Base-by-base conservation (phyloP, 2,797 vertebrate species). In the Ptychadena robeensis region DNA sequence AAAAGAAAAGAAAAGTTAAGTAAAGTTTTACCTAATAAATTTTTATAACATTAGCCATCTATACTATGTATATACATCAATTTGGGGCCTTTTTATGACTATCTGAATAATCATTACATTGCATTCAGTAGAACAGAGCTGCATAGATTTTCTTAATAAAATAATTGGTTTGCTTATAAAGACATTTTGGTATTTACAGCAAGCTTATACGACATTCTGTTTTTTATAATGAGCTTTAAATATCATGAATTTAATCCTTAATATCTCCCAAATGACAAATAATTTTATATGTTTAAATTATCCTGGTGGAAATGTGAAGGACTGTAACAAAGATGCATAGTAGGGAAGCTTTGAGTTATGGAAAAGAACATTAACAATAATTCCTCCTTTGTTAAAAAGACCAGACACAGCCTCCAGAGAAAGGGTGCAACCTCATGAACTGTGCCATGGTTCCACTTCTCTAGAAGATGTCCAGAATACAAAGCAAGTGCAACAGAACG, bases 391-490 rank as follows among this genome's bases (percentile, higher is more conserved):
- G 68, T 71, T 82, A 77, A 57, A 77, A 32, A 71, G 57, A 77
- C 57, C 81, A 82, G 81, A 77, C 37, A 22, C 30, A 7, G 67
- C 77, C 81, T 77, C 81, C 25, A 27, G 81, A 71, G 81, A 65
- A 77, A 69, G 81, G 81, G 81, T 76, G 81, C 65, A 70, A 82
- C 81, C 73, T 32, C 38, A 69, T 71, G 37, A 64, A 64, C 40
- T 71, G 73, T 71, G 66, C 67, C 73, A 77, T 71, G 27, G 66
- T 71, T 82, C 53, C 73, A 35, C 63, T 77, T 4, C 12, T 65
- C 35, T 44, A 76, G 15, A 38, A 65, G 65, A 65, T 22, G 37
- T 53, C 12, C 38, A 72, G n/a, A 44, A 59, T 57, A 18, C 30
- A 78, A 53, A 38, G 12, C 12, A 79, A 34, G 4, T 27, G 38